These are phyloP conservation scores for Drepana falcataria DNA, from an alignment of 2,888 invertebrate species.

Conservation along the genomic window DNA sequence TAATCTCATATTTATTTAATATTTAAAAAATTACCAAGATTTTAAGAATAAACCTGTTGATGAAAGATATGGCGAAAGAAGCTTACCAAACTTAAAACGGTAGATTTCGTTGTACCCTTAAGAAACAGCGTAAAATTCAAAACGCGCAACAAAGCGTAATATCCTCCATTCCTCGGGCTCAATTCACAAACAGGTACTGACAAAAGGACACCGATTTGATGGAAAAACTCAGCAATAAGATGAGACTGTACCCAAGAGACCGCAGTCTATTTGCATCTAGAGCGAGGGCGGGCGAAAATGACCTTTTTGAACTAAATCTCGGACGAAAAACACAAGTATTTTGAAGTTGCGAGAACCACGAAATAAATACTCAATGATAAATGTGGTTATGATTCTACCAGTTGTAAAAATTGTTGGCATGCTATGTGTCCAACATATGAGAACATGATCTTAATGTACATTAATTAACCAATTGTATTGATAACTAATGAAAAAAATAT, in stretches of 20 bases:
- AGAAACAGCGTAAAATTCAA: conserved; percentile 11
- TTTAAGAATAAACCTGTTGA: too few relatives aligned
- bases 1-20: too few relatives aligned
- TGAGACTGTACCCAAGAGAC: conserved; percentile 47
- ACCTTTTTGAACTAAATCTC: background rate
- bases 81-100: too few relatives aligned
- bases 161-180: conserved; percentile 37
- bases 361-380: background rate
- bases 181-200: conserved; percentile 44
- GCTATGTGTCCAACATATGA: too few relatives aligned
- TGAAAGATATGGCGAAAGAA: too few relatives aligned
- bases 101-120: background rate
- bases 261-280: conserved; percentile 13
- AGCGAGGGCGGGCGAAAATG: conserved; percentile 19
- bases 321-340: background rate
- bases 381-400: too few relatives aligned
- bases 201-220: conserved; percentile 64
- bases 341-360: background rate
- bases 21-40: too few relatives aligned
- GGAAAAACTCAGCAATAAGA: conserved; percentile 66
- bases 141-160: conserved; percentile 11
- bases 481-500: too few relatives aligned
- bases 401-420: too few relatives aligned
- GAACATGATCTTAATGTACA: too few relatives aligned
- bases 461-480: too few relatives aligned